Conservation (phyloP, 1,140 invertebrate genomes). For the Eumeta japonica region DNA sequence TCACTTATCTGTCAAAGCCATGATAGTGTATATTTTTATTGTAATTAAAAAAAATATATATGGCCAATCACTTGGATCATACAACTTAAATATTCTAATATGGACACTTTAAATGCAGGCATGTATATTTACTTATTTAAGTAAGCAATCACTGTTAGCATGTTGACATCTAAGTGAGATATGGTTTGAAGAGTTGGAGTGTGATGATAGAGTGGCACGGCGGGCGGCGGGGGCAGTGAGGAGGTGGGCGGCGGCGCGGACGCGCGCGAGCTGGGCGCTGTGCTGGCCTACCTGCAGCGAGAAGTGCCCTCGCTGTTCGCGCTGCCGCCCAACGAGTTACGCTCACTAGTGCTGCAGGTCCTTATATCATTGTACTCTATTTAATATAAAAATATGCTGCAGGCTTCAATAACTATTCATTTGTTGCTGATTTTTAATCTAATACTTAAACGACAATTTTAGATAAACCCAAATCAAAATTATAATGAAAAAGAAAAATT, state of each 20-base stretch:
- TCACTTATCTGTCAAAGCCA: too few species aligned
- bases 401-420: not conserved
- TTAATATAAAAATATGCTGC: not conserved
- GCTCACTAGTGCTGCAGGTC: conserved; percentile 49
- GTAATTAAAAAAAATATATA: too few species aligned
- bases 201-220: too few species aligned
- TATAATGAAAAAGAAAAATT: too few species aligned
- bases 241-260: conserved; percentile 28
- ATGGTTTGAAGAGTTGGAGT: too few species aligned
- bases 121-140: too few species aligned
- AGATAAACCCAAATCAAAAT: not conserved
- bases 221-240: conserved; percentile 12
- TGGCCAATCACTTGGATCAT: too few species aligned
- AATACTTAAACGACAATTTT: not conserved
- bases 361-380: not conserved
- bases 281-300: conserved; percentile 50
- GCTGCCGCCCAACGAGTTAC: conserved; percentile 48
- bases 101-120: too few species aligned
- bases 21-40: too few species aligned
- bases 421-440: not conserved
- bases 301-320: conserved; percentile 52
- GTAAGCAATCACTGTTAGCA: too few species aligned
- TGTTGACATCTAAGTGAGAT: too few species aligned
- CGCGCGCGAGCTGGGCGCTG: conserved; percentile 47
- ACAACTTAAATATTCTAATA: too few species aligned